Evolutionary conservation across 2,888 invertebrate genomes (phyloP).

Genomic region (Sarcophaga variegata): DNA sequence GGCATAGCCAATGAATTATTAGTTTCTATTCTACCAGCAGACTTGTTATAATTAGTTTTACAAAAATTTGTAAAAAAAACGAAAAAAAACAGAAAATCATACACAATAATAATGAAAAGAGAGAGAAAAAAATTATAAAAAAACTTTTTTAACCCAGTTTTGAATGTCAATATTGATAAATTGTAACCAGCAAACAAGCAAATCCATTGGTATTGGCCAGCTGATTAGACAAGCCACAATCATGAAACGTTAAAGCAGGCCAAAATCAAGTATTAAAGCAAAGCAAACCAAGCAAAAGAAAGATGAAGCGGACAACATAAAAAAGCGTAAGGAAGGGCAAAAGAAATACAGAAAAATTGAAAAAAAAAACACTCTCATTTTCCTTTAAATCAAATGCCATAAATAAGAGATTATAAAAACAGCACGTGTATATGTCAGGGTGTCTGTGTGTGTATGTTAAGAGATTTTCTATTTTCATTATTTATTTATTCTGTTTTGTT

Average conservation of each 20-base stretch:
- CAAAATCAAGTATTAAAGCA: constrained; percentile 35
- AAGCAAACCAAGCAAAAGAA: not conserved
- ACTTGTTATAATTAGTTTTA: too few species aligned
- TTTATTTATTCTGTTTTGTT: too few species aligned
- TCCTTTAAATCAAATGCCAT: not conserved
- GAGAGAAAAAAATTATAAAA: too few species aligned
- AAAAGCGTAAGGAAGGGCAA: not conserved
- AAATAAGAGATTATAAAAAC: not conserved
- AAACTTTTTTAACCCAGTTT: not conserved
- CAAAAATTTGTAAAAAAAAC: too few species aligned
- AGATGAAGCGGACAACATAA: not conserved
- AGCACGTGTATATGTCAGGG: not conserved
- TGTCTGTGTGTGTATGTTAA: not conserved
- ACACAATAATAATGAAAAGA: too few species aligned
- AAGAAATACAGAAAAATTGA: constrained; percentile 1
- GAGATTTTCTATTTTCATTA: not conserved
- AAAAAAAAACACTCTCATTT: constrained; percentile 8
- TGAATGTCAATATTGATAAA: constrained; percentile 6
- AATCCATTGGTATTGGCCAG: constrained; percentile 11
- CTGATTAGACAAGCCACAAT: constrained; percentile 7
- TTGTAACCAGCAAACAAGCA: not conserved
- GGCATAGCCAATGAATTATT: too few species aligned
- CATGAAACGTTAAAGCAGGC: constrained; percentile 28
- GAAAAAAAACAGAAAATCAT: too few species aligned
- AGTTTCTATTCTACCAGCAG: too few species aligned